Percentiles rank a stretch among this genome's conserved stretches.
Conservation (phyloP, 2,888 invertebrate species). For the Atrina japonica region DNA sequence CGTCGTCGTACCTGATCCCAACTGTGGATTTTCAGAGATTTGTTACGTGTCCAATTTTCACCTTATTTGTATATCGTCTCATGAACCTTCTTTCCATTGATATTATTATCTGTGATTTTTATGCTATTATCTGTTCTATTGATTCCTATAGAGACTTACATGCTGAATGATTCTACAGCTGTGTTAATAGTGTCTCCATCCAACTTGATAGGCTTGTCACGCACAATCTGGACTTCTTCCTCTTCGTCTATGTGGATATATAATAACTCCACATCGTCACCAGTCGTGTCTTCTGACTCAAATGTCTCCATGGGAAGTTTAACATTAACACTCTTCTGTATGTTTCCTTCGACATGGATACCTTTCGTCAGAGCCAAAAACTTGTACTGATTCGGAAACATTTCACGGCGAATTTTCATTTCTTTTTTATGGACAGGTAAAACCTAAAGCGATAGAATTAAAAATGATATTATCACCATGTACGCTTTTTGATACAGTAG, state of each 20-base stretch:
- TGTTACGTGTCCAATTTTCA: no score
- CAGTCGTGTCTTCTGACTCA: background rate
- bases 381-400: slow-evolving; percentile 11
- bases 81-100: no score
- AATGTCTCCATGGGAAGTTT: slow-evolving; percentile 11
- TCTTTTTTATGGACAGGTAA: slow-evolving; percentile 22
- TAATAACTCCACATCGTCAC: slow-evolving; percentile 2
- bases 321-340: background rate
- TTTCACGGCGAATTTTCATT: background rate
- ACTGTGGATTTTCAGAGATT: no score
- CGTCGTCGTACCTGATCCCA: no score
- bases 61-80: no score
- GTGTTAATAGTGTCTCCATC: background rate
- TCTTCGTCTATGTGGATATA: slow-evolving; percentile 19
- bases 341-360: slow-evolving; percentile 15
- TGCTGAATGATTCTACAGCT: slow-evolving; percentile 13
- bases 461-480: background rate
- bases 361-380: slow-evolving; percentile 16
- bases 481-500: no score
- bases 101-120: no score
- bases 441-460: background rate
- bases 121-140: no score
- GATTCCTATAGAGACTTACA: slow-evolving; percentile 4
- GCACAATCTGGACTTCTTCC: background rate
- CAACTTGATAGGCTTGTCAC: background rate